Evolutionary conservation across 2,888 invertebrate species (phyloP).

Genomic region (Tetragonula carbonaria): DNA sequence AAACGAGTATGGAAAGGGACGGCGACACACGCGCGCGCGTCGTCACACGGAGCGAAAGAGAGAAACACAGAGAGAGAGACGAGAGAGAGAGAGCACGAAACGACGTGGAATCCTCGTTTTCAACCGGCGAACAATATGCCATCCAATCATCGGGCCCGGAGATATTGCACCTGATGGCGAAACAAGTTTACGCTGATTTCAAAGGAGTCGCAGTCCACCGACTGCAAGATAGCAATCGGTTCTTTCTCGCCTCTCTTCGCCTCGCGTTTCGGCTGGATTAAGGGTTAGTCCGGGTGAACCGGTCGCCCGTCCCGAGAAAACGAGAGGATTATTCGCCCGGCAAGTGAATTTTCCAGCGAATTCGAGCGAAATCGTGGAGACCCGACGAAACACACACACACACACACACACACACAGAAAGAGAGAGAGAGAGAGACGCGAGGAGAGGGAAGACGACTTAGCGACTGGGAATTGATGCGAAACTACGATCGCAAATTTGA

Average conservation of each 20-base stretch:
- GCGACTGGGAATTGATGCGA: constrained; percentile 9
- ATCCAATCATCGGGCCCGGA: constrained; percentile 70
- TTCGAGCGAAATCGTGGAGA: not conserved
- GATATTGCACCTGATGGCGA: constrained; percentile 63
- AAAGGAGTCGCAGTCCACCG: constrained; percentile 41
- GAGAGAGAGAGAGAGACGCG: not conserved
- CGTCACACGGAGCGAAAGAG: too few relatives aligned
- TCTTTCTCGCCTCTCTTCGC: constrained; percentile 7
- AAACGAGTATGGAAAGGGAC: constrained; percentile 18
- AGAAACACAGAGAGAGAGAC: too few relatives aligned
- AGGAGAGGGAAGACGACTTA: constrained; percentile 13
- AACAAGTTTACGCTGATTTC: constrained; percentile 71
- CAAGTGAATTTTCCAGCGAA: constrained; percentile 55
- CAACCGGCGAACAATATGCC: constrained; percentile 64
- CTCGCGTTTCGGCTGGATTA: constrained; percentile 57
- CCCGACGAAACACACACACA: too few relatives aligned
- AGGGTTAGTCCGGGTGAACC: constrained; percentile 55
- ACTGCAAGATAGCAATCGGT: constrained; percentile 25
- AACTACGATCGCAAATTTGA: constrained; percentile 49
- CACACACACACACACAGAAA: too few relatives aligned
- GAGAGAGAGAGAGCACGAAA: constrained; percentile 28
- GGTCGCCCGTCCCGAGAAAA: constrained; percentile 52
- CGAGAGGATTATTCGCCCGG: constrained; percentile 64
- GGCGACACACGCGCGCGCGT: not conserved
- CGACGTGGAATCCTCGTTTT: constrained; percentile 31